phyloP scores from a whole-genome alignment of 2,888 invertebrate genomes.

The Brenthis daphne region DNA sequence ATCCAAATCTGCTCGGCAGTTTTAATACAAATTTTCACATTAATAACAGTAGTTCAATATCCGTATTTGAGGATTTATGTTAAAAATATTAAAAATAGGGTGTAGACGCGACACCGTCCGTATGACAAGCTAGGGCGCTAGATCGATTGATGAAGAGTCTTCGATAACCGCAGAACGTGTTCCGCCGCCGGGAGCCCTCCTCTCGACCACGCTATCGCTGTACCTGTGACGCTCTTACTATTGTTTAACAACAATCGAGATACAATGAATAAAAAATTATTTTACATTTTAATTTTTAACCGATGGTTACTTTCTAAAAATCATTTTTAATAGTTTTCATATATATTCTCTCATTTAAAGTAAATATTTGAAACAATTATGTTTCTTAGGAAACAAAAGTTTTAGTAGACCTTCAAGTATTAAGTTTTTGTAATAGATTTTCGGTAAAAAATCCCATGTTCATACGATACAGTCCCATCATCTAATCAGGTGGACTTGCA shows the following conservation, averaged over 20 bases:
- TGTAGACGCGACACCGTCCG: conserved; percentile 16
- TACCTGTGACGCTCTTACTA: conserved; percentile 43
- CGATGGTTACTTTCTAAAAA: neutral
- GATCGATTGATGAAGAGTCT: conserved; percentile 78
- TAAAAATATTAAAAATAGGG: conserved; percentile 10
- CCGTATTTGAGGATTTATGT: neutral
- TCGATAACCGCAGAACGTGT: conserved; percentile 71
- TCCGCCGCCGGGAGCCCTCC: conserved; percentile 61
- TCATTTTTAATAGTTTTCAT: neutral
- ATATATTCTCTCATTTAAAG: no score
- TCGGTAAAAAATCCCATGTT: no score
- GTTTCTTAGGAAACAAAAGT: no score
- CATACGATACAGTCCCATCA: no score
- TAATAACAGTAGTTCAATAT: no score
- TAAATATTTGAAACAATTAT: no score
- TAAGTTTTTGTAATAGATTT: no score
- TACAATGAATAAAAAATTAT: conserved; percentile 31
- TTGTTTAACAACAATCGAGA: conserved; percentile 46
- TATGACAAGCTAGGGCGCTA: conserved; percentile 45
- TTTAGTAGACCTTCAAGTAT: no score
- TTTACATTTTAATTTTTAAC: conserved; percentile 20
- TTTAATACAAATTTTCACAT: no score
- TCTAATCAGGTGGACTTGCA: neutral
- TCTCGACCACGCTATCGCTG: conserved; percentile 45
- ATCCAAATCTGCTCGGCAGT: no score